Conservation (phyloP, 1,140 invertebrate species). For the Eumaeus atala region DNA sequence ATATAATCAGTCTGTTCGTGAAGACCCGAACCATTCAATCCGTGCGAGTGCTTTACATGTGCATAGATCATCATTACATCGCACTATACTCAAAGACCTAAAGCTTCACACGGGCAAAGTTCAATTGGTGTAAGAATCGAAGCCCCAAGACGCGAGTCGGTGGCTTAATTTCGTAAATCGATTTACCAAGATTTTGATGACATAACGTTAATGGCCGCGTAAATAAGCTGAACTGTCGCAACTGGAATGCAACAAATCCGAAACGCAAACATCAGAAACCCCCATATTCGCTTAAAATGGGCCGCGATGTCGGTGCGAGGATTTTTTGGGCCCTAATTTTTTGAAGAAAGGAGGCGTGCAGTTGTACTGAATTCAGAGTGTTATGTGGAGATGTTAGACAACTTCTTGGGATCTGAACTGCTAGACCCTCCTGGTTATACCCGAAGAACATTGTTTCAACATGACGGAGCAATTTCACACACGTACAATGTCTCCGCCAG, state of each 20-base stretch:
- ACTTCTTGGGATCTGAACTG: neutral
- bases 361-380: neutral
- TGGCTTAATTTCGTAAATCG: no score
- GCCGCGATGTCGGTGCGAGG: no score
- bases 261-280: no score
- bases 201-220: neutral
- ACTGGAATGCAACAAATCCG: no score
- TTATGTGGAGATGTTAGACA: neutral
- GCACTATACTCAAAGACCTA: slow-evolving; percentile 13
- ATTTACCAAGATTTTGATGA: no score
- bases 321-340: neutral
- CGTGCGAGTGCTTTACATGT: no score
- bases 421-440: neutral
- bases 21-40: no score
- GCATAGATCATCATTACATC: slow-evolving; percentile 17
- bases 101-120: slow-evolving; percentile 13
- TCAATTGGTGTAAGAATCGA: slow-evolving; percentile 6
- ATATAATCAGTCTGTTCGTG: no score
- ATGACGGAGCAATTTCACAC: neutral
- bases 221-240: no score
- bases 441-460: neutral
- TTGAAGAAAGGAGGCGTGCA: neutral
- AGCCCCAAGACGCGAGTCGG: no score
- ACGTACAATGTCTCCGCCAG: neutral
- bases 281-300: no score